These are phyloP conservation scores for Cladopsammia gracilis DNA, from an alignment of 64 coral and sea anemone species.

Conservation along the genomic window DNA sequence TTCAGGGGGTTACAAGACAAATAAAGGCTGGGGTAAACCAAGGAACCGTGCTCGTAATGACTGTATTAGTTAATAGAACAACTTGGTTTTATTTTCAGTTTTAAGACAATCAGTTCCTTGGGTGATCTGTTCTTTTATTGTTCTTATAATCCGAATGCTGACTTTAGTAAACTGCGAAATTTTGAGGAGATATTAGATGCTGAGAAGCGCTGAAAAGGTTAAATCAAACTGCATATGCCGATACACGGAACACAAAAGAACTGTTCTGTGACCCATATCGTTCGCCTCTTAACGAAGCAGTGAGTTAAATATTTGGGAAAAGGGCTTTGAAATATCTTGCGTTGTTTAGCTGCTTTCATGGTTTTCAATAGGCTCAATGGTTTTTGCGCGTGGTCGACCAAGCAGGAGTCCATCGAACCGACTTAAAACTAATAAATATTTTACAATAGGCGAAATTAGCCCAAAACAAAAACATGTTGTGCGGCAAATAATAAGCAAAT, in stretches of 20 bases:
- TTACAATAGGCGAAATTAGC: conserved; percentile 53
- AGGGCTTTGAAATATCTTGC: conserved; percentile 22
- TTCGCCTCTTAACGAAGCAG: not conserved
- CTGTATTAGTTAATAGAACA: too few relatives aligned
- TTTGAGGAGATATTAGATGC: not conserved
- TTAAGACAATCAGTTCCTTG: too few relatives aligned
- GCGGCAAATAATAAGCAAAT: conserved; percentile 23
- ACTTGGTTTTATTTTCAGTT: too few relatives aligned
- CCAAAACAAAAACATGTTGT: conserved; percentile 47
- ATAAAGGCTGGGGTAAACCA: not conserved
- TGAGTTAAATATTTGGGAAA: conserved; percentile 22
- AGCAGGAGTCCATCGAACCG: conserved; percentile 74
- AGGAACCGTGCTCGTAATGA: not conserved
- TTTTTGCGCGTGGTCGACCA: conserved; percentile 43
- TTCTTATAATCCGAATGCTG: not conserved
- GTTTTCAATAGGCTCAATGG: conserved; percentile 37
- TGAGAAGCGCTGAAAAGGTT: not conserved
- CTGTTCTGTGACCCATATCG: conserved; percentile 30
- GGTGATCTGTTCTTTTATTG: too few relatives aligned
- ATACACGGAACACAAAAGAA: not conserved
- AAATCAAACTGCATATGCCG: not conserved
- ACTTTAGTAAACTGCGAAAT: not conserved
- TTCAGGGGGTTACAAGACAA: not conserved
- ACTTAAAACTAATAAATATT: conserved; percentile 75
- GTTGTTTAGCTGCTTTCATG: conserved; percentile 49